Percentiles rank a stretch among this genome's conserved stretches.
phyloP scores from a whole-genome alignment of 1,140 invertebrate species.

The Lethocerus indicus region DNA sequence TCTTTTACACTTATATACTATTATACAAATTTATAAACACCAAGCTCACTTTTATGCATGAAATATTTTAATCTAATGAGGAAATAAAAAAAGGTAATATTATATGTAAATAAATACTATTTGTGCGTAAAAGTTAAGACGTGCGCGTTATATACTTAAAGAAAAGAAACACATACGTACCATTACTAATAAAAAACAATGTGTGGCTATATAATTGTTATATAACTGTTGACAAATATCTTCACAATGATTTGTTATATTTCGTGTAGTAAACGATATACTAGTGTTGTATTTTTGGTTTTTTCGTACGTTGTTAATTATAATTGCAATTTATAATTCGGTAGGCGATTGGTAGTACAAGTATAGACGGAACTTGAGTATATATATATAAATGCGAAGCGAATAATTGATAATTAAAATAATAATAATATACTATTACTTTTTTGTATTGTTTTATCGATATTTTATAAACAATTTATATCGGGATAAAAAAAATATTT shows the following conservation, averaged over 20 bases:
- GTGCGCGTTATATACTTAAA: conserved; percentile 10
- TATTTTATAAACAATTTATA: too few relatives aligned
- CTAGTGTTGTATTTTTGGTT: not conserved
- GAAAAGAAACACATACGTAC: conserved; percentile 8
- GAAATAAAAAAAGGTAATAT: conserved; percentile 6
- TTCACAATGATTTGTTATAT: not conserved
- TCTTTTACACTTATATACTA: too few relatives aligned
- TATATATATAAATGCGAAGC: conserved; percentile 1
- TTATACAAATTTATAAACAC: too few relatives aligned
- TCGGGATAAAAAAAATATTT: too few relatives aligned
- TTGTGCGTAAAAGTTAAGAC: conserved; percentile 11
- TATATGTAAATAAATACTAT: conserved; percentile 14
- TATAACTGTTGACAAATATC: conserved; percentile 11
- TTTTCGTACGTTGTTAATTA: conserved; percentile 10
- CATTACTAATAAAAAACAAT: conserved; percentile 11
- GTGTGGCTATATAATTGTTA: conserved; percentile 11
- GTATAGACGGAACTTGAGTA: conserved; percentile 7
- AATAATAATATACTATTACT: too few relatives aligned
- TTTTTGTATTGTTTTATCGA: too few relatives aligned
- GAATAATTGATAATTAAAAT: too few relatives aligned
- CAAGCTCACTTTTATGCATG: conserved; percentile 15
- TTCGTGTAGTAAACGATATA: conserved; percentile 4
- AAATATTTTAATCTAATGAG: conserved; percentile 12
- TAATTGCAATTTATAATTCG: conserved; percentile 7
- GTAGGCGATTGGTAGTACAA: conserved; percentile 12